These are phyloP conservation scores for Zaprionus nigranus DNA, from an alignment of 1,140 invertebrate genomes.

Conservation along the genomic window DNA sequence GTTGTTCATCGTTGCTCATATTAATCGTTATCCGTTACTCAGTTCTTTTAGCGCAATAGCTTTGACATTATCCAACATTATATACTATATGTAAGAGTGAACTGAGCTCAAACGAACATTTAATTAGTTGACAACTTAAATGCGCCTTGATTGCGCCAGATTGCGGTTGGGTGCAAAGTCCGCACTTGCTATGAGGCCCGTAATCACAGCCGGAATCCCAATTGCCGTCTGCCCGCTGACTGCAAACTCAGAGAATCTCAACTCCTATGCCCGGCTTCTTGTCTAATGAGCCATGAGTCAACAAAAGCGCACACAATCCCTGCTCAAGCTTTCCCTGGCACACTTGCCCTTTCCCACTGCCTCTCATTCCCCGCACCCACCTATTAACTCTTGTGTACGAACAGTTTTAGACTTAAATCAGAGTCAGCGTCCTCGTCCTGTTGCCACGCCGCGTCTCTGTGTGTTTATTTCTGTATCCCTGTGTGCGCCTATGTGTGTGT, in stretches of 20 bases:
- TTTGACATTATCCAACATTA: neutral
- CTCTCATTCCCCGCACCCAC: neutral
- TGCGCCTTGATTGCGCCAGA: neutral
- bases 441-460: neutral
- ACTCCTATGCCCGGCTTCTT: too few relatives aligned
- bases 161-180: too few relatives aligned
- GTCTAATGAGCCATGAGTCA: too few relatives aligned
- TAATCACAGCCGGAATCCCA: too few relatives aligned
- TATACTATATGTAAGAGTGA: neutral
- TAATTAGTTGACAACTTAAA: neutral
- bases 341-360: neutral
- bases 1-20: too few relatives aligned
- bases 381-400: neutral
- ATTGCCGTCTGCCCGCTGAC: too few relatives aligned
- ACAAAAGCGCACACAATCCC: too few relatives aligned
- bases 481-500: conserved; percentile 15
- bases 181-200: too few relatives aligned
- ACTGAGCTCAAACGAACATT: neutral
- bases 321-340: neutral
- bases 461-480: neutral
- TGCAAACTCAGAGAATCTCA: too few relatives aligned
- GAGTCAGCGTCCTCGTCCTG: conserved; percentile 21
- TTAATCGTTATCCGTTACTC: neutral
- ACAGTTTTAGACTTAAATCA: conserved; percentile 35
- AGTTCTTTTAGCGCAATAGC: neutral